Base-by-base conservation (phyloP, 2,113 vertebrate species). In the Xyliphius kryptos region DNA sequence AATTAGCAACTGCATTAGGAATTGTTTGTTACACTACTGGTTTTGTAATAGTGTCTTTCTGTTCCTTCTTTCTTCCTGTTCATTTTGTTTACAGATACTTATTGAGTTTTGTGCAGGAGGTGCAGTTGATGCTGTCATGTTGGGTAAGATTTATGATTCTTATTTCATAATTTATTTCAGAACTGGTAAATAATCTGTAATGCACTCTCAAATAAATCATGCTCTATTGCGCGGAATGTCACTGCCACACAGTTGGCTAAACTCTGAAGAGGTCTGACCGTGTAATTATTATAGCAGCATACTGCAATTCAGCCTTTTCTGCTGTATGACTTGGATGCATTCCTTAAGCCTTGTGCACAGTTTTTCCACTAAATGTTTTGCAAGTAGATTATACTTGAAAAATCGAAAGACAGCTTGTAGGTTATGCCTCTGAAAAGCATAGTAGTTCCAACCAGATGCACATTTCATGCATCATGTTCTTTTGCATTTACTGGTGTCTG, bases 61-160 rank as follows among this genome's bases (percentile, higher is more conserved):
- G 14, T 40, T 21, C 0, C 15, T 56, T 48, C 10, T 43, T n/a
- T 43, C 32, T 41, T 21, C 49, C 9, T 32, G 60, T 55, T 32
- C 67, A 70, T 22, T 17, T 72, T 76, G 68, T 59, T 55, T 89
- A 72, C 86, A 97, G 94, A 97, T 98, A 75, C 89, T 98, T 75
- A 98, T 98, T 69, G 95, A 98, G 85, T 98, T 98, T 82, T 98
- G 95, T 88, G 95, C 91, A 11, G 95, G 95, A 73, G 95, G 95
- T 79, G 95, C 95, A 44, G 95, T 98, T 52, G 95, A 97, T 82
- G 95, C 95, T 68, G 93, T 97, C 68, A 98, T 98, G 94, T 80
- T 98, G 80, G 95, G 95, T 94, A 89, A 92, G 85, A 81, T 72
- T 56, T 59, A 46, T 56, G 55, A 19, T 48, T 49, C 44, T 61